Base-by-base conservation (phyloP, 2,113 vertebrate species). In the Terrapene triunguis region DNA sequence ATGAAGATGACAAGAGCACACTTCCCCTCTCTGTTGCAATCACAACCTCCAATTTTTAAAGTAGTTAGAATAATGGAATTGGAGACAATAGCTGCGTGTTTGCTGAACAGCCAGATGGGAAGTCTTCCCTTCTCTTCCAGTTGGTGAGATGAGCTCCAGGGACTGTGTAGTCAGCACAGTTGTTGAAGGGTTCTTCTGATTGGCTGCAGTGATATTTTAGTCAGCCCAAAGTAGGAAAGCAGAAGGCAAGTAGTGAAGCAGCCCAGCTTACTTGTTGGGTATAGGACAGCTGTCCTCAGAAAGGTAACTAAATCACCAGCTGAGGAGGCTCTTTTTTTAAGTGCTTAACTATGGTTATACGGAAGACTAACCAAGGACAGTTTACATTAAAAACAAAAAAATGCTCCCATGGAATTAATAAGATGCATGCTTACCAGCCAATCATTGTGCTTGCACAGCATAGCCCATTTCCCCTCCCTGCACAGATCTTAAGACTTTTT, bases 371-470 rank as follows among this genome's bases (percentile, higher is more conserved):
- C 3, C 47, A 29, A 79, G 5, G 47, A 50, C 3, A 57, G 10
- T 57, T 57, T 57, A 57, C 24, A 57, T 57, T 57, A 24, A 11
- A 74, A 42, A 74, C 5, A 44, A 76, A 76, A 76, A 76, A 47
- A 76, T 44, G 42, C 74, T 42, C 38, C 38, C 74, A 27, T 7
- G 74, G 38, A 44, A 76, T 25, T 27, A 44, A 47, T 27, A 44
- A 27, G 25, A 76, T 24, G 35, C 24, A 2, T 47, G 8, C 72
- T 27, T 32, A 6, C 2, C 3, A 10, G 48, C 5, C 9, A 59
- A 0, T 3, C 42, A 8, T 0, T 4, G 0, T 13, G 17, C 16
- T 25, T 8, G 3, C 44, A 16, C 3, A 5, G 55, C 10, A 8
- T 29, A 9, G 19, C 6, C 12, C 57, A 14, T 62, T 62, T 14